Conservation (phyloP, 2,797 vertebrate genomes). For the Clarias pachynema region DNA sequence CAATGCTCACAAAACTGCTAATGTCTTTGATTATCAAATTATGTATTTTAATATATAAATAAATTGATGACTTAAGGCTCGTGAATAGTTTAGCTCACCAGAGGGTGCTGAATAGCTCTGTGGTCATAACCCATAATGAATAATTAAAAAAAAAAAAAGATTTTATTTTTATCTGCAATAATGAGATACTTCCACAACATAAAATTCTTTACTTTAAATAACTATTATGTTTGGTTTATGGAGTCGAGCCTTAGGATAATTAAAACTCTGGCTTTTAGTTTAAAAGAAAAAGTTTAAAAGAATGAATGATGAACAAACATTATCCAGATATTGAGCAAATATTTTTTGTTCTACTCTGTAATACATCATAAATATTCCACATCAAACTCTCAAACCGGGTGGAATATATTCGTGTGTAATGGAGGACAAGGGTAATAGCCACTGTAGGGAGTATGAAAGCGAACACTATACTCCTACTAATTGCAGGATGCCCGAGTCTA, state of each 20-base stretch:
- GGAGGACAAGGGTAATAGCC: conserved; percentile 25
- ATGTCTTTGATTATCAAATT: conserved; percentile 41
- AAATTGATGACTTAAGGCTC: conserved; percentile 44
- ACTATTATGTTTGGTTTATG: conserved; percentile 33
- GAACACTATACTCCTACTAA: conserved; percentile 37
- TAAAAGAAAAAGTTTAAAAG: conserved; percentile 6
- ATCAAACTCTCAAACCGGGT: conserved; percentile 11
- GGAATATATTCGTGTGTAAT: conserved; percentile 30
- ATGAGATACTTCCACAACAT: conserved; percentile 17
- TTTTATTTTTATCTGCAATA: conserved; percentile 37
- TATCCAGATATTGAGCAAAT: not conserved
- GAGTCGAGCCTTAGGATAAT: not conserved
- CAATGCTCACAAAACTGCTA: conserved; percentile 31
- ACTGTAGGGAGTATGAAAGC: conserved; percentile 41
- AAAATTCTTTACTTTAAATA: conserved; percentile 27
- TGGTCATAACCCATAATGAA: conserved; percentile 33
- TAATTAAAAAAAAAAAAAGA: conserved; percentile 20
- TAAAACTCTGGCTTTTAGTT: conserved; percentile 11
- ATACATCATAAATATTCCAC: conserved; percentile 5
- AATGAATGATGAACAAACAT: conserved; percentile 3
- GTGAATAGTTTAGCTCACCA: conserved; percentile 42
- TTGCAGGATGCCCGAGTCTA: conserved; percentile 25
- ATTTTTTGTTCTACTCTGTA: not conserved
- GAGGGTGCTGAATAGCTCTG: conserved; percentile 40
- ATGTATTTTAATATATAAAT: conserved; percentile 42